A percentile compares a stretch with the other conserved stretches of the same genome.
phyloP scores from a whole-genome alignment of 2,797 vertebrate species.

The Streptopelia turtur region DNA sequence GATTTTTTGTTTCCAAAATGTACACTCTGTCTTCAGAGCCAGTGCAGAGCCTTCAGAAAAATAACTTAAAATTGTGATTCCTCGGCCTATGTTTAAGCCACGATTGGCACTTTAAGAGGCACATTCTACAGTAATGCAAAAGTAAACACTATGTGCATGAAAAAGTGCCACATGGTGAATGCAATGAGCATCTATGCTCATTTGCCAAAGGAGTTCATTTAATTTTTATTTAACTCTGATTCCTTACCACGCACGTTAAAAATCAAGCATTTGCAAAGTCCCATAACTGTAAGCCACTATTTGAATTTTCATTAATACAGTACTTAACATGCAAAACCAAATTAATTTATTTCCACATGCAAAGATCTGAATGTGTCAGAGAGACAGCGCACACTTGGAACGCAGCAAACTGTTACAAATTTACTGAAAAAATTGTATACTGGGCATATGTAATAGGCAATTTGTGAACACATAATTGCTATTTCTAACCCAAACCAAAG shows the following conservation, averaged over 20 bases:
- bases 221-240: neutral
- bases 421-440: neutral
- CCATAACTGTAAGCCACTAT: neutral
- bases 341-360: neutral
- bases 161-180: neutral
- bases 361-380: neutral
- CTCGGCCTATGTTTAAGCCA: neutral
- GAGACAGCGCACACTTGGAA: neutral
- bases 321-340: neutral
- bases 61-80: neutral
- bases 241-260: neutral
- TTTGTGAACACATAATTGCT: slow-evolving; percentile 42
- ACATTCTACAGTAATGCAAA: neutral
- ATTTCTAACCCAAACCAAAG: slow-evolving; percentile 40
- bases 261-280: neutral
- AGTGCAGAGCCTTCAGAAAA: neutral
- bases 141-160: neutral
- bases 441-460: slow-evolving; percentile 34
- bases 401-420: slow-evolving; percentile 25
- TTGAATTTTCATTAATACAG: slow-evolving; percentile 6
- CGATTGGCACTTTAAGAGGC: neutral
- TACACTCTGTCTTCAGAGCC: neutral
- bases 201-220: neutral
- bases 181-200: neutral
- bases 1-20: neutral